These are phyloP conservation scores for Poecilia latipinna DNA, from an alignment of 2,113 vertebrate species.

Conservation along the genomic window DNA sequence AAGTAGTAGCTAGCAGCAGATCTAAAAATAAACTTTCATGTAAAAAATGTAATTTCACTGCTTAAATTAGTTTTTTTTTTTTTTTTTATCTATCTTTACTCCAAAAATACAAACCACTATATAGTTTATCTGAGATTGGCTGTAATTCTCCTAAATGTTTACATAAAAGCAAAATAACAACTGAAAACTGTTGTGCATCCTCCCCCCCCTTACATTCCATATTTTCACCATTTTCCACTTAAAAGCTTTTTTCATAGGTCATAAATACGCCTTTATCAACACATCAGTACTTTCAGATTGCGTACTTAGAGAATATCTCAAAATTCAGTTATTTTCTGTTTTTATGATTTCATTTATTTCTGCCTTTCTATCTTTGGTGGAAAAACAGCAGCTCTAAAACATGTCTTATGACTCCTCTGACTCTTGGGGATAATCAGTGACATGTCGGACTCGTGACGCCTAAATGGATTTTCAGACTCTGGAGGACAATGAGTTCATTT, in stretches of 20 bases:
- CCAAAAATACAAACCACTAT: not conserved
- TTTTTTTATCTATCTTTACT: not conserved
- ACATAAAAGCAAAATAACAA: not conserved
- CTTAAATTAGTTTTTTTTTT: not conserved
- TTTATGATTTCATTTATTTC: not conserved
- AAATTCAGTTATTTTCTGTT: not conserved
- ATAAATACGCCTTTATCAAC: not conserved
- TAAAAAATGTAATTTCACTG: not conserved
- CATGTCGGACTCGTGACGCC: slow-evolving; percentile 82
- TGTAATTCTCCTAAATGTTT: not conserved
- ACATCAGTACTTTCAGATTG: not conserved
- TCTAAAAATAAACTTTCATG: not conserved
- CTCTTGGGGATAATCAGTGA: slow-evolving; percentile 77
- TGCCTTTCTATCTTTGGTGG: slow-evolving; percentile 16
- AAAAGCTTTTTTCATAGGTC: too few species aligned
- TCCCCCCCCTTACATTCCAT: too few species aligned
- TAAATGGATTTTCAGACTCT: slow-evolving; percentile 79
- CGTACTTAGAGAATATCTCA: not conserved
- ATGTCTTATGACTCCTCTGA: slow-evolving; percentile 79
- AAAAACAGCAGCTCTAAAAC: slow-evolving; percentile 64
- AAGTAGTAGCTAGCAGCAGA: not conserved
- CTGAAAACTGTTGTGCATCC: too few species aligned
- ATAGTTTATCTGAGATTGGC: not conserved
- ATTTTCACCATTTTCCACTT: too few species aligned
- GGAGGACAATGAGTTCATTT: slow-evolving; percentile 78